Base-by-base conservation (phyloP, 2,113 vertebrate species). In the Thryonomys swinderianus region DNA sequence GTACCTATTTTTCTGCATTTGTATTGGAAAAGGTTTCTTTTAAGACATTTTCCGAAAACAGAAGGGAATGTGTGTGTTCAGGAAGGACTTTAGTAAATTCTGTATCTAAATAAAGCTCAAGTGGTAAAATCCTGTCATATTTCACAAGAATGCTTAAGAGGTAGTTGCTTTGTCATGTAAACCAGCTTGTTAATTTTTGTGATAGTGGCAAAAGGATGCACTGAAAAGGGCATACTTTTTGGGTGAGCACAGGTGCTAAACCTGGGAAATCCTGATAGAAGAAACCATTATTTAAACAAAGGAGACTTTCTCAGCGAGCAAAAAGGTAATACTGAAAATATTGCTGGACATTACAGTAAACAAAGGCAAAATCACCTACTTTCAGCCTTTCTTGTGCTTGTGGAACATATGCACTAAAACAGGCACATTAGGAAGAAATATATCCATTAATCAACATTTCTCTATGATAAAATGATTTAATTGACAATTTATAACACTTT, bases 1-100 rank as follows among this genome's bases (percentile, higher is more conserved):
- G 94, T 96, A 96, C 94, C 93, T 97, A 85, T 96, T 93, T 97
- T 95, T 97, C 90, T 96, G 96, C 96, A 96, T 98, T 97, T 96
- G 89, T 95, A 96, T 81, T 96, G 95, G 90, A 95, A 97, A 96
- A 97, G 71, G 88, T 93, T 97, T 96, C 93, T 96, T 89, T 93
- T 73, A 96, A 32, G 90, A 91, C 82, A 93, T 93, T 97, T 97
- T 94, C 83, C 82, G 90, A 97, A 96, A 95, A 84, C 85, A 95
- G 86, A 88, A 84, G 83, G 93, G 45, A 69, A 74, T 89, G 3
- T 1, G 17, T 81, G 79, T 95, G 82, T 97, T 97, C 53, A 2
- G 91, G 89, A 94, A 67, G 96, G 91, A 86, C 95, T 96, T 96
- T 84, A 90, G 74, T 62, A 96, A 80, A 51, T 42, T 90, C 5